Base-by-base conservation (phyloP, 2,888 invertebrate genomes). In the Ferdinandea cuprea region DNA sequence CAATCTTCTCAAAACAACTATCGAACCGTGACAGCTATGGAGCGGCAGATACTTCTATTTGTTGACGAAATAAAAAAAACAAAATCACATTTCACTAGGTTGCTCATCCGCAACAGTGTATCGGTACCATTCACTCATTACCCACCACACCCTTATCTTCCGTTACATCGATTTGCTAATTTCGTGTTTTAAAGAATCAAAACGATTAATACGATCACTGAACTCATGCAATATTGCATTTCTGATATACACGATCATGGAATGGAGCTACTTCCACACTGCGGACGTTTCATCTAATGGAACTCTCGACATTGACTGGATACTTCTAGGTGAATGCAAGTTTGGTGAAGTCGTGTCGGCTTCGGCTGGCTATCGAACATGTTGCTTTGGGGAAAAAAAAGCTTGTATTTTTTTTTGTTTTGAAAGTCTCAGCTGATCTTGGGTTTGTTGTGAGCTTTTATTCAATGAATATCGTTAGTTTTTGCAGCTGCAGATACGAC, bases 281-380 rank as follows among this genome's bases (percentile, higher is more conserved):
- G 13, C 30, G 35, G 28, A 77, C 83, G 78, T 78, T 73, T 17
- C 42, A 61, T 52, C 63, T 54, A 44, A 50, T 54, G 68, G 42
- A 83, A 72, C 78, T 83, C 83, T 83, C 83, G 83, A 72, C 83
- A 83, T 73, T 78, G 78, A 83, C 83, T 83, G 73, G 58, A 80
- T 63, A 63, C 59, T 58, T 28, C 13, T 15, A 17, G 35, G 21
- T 68, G 28, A 19, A 6, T 73, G 25, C 44, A 54, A 50, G 61
- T 63, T 28, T 50, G 54, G 21, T 65, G 63, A 48, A 80, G 61
- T 40, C n/a, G 11, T 9, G 2, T 37, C 6, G 9, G 35, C 32
- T 59, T 69, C 19, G 48, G 63, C 13, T 2, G 17, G 44, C 32
- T 35, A 9, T 63, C 66, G 25, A 30, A 72, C 81, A 81, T 77